Base-by-base conservation (phyloP, 2,888 invertebrate genomes). In the Yponomeuta sedellus region DNA sequence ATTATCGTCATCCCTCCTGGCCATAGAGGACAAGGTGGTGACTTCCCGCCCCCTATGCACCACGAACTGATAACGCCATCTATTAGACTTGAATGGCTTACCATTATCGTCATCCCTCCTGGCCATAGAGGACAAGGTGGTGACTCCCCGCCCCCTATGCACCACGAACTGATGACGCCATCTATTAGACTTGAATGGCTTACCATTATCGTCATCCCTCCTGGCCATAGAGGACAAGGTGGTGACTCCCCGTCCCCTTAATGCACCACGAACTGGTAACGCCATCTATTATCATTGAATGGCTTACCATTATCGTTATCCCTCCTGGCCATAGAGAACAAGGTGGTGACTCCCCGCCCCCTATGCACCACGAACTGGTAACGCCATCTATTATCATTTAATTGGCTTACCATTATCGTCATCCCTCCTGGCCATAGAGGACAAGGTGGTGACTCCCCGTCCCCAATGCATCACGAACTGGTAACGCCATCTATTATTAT, bases 321-420 rank as follows among this genome's bases (percentile, higher is more conserved):
- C 70, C 88, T 75, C 44, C 89, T 66, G 2, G 81, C 84, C 70
- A 91, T 75, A 57, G 96, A 95, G 83, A 94, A 94, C 70, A 96
- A 83, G 28, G 97, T 97, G 65, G 97, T 95, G 77, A 97, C 93
- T 70, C 94, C 95, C 75, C 94, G 93, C 63, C 95, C 95, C 71
- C 95, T 93, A 85, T 97, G 97, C 69, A 97, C 97, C 62, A 96
- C 95, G 84, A 96, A 97, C 72, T 94, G 94, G 10, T 34, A n/a
- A n/a, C n/a, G n/a, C 34, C 34, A 34, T 34, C 34, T 34, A 8
- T 34, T n/a, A n/a, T n/a, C n/a, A n/a, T n/a, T n/a, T n/a, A n/a
- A n/a, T n/a, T n/a, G n/a, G n/a, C n/a, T n/a, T n/a, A n/a, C n/a
- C n/a, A n/a, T n/a, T n/a, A n/a, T n/a, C n/a, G n/a, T n/a, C n/a